Percentiles rank a stretch among this genome's conserved stretches.
Conservation (phyloP, 2,113 vertebrate genomes). For the Coryphaenoides rupestris region DNA sequence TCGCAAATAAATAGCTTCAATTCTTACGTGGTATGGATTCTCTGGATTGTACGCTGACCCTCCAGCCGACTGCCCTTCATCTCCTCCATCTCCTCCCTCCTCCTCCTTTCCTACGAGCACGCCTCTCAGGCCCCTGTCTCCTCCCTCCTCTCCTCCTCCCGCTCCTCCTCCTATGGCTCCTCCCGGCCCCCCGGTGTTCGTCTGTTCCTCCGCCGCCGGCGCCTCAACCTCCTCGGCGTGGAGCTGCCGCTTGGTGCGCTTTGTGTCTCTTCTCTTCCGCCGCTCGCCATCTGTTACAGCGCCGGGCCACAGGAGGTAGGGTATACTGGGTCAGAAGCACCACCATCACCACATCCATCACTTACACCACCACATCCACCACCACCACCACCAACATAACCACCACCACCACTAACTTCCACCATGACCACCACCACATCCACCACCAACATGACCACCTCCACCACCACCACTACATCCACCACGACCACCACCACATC, state of each 20-base stretch:
- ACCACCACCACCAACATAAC: too few relatives aligned
- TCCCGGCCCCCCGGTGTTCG: constrained; percentile 45
- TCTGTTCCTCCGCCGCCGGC: constrained; percentile 49
- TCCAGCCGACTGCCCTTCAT: constrained; percentile 36
- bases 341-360: too few relatives aligned
- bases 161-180: too few relatives aligned
- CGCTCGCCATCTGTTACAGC: constrained; percentile 76
- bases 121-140: neutral
- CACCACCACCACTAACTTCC: too few relatives aligned
- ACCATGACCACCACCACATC: too few relatives aligned
- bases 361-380: too few relatives aligned
- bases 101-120: neutral
- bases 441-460: too few relatives aligned
- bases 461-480: too few relatives aligned
- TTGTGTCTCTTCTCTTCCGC: constrained; percentile 75
- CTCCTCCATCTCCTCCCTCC: constrained; percentile 33
- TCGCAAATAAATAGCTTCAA: too few relatives aligned
- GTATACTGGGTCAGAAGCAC: constrained; percentile 65
- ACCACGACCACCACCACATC: too few relatives aligned
- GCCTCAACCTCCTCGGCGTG: constrained; percentile 60
- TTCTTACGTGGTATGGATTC: constrained; percentile 90
- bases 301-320: constrained; percentile 53
- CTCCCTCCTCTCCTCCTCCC: constrained; percentile 42
- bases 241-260: constrained; percentile 73
- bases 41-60: constrained; percentile 81